Conservation (phyloP, 2,113 vertebrate genomes). For the Cyprinus carpio region DNA sequence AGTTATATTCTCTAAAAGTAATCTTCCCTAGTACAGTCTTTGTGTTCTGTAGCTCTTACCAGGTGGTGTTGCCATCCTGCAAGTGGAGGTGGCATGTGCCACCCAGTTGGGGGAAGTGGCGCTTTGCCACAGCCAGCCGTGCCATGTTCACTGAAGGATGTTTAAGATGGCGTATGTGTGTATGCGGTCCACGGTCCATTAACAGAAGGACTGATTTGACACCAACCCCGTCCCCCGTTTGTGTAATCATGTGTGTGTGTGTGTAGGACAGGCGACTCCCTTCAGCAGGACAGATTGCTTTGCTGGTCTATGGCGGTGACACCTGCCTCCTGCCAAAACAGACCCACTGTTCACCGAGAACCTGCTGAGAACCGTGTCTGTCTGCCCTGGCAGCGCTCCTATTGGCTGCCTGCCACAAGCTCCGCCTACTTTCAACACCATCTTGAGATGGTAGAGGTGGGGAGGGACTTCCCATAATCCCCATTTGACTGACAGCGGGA, state of each 20-base stretch:
- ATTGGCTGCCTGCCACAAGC: conserved; percentile 59
- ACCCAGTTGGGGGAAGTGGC: conserved; percentile 47
- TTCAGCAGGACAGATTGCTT: conserved; percentile 37
- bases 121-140: conserved; percentile 21
- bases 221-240: conserved; percentile 25
- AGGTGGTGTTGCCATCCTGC: conserved; percentile 51
- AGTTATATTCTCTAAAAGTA: neutral
- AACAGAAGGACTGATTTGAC: conserved; percentile 36
- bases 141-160: conserved; percentile 31
- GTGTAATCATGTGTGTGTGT: neutral
- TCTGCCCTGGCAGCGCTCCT: conserved; percentile 68
- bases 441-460: conserved; percentile 68
- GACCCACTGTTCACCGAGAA: conserved; percentile 46
- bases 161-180: conserved; percentile 28
- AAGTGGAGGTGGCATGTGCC: conserved; percentile 42
- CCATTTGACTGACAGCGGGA: conserved; percentile 77
- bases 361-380: conserved; percentile 65
- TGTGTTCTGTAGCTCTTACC: conserved; percentile 1
- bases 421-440: conserved; percentile 41
- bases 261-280: conserved; percentile 21
- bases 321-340: conserved; percentile 37
- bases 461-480: conserved; percentile 73
- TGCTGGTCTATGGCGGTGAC: conserved; percentile 31
- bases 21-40: neutral
- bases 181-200: conserved; percentile 17